Base-by-base conservation (phyloP, 2,888 invertebrate genomes). In the Lasioglossum oenotherae region DNA sequence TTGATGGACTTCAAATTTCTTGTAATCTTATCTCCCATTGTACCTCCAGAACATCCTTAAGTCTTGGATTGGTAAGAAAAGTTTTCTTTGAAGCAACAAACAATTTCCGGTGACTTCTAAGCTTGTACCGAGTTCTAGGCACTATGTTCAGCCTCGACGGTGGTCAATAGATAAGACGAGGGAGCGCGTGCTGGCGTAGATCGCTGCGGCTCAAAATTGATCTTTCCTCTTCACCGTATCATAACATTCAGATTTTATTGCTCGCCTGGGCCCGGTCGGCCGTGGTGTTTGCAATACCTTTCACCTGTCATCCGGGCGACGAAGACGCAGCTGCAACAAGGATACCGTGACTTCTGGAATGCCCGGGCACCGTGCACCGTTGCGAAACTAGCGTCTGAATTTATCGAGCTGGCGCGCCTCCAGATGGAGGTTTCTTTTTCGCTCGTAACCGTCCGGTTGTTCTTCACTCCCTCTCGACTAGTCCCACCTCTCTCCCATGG, bases 381-480 rank as follows among this genome's bases (percentile, higher is more conserved):
- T 79, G 87, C 78, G 74, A 78, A 78, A 88, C 72, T 67, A 78
- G 80, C 82, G 85, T 77, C 84, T 89, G 88, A 91, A 91, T 91
- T 91, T 91, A 91, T 89, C 82, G 89, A 78, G 84, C 88, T 91
- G 90, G 90, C 88, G 69, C 82, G 82, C 81, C 77, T 88, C 81
- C 81, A 91, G 89, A 87, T 84, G 81, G 78, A 79, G 82, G 80
- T 79, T 82, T 82, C 82, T 85, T 85, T 84, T 80, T 80, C 81
- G 72, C 80, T 77, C 76, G 73, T 67, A 78, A 74, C 74, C 81
- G 78, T 74, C 41, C 73, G 80, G 82, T 89, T 89, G 73, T 91
- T 81, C 84, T 73, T 90, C 89, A 85, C 81, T 81, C 82, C 76
- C 41, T 67, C 67, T 31, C 31, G 60, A 14, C 31, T 16, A 14